phyloP scores from a whole-genome alignment of 2,113 vertebrate species.

The Scatophagus argus region DNA sequence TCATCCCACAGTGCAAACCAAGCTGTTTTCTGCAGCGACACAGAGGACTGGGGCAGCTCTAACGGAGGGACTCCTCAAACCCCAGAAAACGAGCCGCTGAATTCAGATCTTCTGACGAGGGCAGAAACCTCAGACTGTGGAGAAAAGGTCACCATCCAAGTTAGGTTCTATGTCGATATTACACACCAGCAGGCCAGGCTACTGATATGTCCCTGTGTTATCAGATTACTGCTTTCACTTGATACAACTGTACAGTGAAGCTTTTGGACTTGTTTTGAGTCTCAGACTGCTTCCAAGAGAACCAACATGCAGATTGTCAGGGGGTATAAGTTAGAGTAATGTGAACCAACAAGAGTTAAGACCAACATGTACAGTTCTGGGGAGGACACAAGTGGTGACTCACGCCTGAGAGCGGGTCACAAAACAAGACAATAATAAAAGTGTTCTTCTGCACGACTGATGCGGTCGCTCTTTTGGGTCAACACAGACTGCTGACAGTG shows the following conservation, averaged over 20 bases:
- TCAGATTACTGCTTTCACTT: not conserved
- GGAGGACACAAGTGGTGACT: not conserved
- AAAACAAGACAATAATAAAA: not conserved
- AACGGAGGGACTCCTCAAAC: not conserved
- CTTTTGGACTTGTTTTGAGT: no score
- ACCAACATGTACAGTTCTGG: not conserved
- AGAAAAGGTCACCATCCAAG: not conserved
- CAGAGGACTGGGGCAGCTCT: not conserved
- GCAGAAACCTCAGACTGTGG: not conserved
- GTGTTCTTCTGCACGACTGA: not conserved
- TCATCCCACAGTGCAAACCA: conserved; percentile 89
- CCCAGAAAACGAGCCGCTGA: not conserved
- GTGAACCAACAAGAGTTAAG: not conserved
- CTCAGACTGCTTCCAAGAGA: not conserved
- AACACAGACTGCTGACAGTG: not conserved
- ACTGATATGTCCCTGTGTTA: not conserved
- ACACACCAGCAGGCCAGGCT: no score
- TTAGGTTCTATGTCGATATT: not conserved
- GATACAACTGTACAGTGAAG: not conserved
- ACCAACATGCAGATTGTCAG: not conserved
- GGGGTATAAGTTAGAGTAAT: not conserved
- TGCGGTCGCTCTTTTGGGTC: not conserved
- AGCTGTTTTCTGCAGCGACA: not conserved
- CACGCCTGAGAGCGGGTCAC: not conserved
- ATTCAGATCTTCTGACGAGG: not conserved